phyloP scores from a whole-genome alignment of 2,797 vertebrate genomes.

The Poecile montanus region DNA sequence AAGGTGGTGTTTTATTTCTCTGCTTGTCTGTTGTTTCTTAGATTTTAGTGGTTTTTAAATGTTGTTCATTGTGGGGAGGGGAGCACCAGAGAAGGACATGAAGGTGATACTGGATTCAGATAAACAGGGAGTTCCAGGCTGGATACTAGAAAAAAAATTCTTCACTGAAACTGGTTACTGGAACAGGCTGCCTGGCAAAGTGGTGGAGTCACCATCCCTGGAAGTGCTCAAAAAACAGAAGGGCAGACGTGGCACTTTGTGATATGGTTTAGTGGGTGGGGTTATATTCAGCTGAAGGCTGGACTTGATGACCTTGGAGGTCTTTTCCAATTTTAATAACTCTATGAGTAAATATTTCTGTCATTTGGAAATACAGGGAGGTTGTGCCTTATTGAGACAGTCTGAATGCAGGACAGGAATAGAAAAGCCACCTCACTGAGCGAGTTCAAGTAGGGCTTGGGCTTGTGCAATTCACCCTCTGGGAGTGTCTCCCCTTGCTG shows the following conservation, averaged over 20 bases:
- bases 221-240: background rate
- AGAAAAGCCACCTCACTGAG: background rate
- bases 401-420: background rate
- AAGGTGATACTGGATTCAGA: background rate
- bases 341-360: background rate
- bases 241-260: fast-evolving
- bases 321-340: background rate
- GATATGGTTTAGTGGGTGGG: background rate
- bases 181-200: background rate
- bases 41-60: background rate
- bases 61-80: background rate
- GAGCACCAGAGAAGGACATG: background rate
- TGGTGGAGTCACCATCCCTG: background rate
- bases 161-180: background rate
- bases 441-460: background rate
- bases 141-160: background rate
- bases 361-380: background rate
- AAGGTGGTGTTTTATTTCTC: background rate
- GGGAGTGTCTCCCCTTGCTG: background rate
- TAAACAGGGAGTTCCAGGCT: background rate
- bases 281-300: background rate
- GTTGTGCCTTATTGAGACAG: background rate
- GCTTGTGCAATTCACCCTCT: too few relatives aligned
- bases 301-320: background rate
- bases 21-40: background rate